Percentiles rank a stretch among this genome's conserved stretches.
Evolutionary conservation across 2,888 invertebrate genomes (phyloP).

Genomic region (Ephialtes manifestator): DNA sequence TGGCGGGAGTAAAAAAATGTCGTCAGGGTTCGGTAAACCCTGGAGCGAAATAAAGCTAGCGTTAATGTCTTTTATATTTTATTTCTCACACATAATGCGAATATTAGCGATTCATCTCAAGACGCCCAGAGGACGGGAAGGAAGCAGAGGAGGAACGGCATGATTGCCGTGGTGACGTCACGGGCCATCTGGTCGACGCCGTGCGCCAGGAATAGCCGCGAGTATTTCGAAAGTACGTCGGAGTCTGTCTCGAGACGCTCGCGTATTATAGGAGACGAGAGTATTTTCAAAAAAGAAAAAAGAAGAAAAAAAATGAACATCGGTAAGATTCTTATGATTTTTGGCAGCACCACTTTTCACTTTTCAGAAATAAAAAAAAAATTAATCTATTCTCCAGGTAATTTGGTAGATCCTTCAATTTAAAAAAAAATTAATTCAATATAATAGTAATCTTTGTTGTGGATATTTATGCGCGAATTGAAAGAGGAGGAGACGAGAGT

Average conservation of each 20-base stretch:
- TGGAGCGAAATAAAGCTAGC: too few relatives aligned
- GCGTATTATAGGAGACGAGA: constrained; percentile 29
- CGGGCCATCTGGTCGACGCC: constrained; percentile 76
- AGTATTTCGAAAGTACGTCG: constrained; percentile 61
- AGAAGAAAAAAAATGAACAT: not conserved
- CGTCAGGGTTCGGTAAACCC: too few relatives aligned
- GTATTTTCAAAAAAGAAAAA: not conserved
- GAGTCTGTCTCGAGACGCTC: constrained; percentile 47
- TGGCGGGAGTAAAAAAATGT: too few relatives aligned
- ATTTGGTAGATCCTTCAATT: not conserved
- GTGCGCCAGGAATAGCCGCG: constrained; percentile 72
- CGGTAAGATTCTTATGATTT: not conserved
- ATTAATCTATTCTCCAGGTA: not conserved
- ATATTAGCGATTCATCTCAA: not conserved
- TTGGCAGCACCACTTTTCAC: not conserved
- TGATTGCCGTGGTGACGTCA: constrained; percentile 71
- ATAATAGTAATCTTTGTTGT: too few relatives aligned
- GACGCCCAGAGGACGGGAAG: constrained; percentile 4
- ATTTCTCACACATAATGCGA: constrained; percentile 1
- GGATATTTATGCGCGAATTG: too few relatives aligned
- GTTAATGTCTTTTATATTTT: not conserved
- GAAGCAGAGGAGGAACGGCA: not conserved
- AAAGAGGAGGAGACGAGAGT: too few relatives aligned
- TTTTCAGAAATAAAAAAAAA: not conserved
- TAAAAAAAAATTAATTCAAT: too few relatives aligned